Evolutionary conservation across 2,888 invertebrate genomes (phyloP).

Genomic region (Agrypnus murinus): DNA sequence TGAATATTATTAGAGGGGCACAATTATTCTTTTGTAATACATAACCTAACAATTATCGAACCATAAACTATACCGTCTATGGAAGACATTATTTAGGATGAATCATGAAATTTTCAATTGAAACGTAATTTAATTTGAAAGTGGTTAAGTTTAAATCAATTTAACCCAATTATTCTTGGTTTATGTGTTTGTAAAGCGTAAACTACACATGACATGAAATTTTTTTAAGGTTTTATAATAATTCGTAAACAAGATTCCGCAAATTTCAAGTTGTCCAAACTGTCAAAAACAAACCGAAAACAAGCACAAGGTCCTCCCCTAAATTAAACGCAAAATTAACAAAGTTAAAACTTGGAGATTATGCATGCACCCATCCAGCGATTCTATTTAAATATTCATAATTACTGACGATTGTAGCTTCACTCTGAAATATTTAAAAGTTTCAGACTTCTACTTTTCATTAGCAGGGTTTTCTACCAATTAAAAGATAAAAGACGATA

Average conservation of each 20-base stretch:
- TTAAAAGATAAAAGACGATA: too few relatives aligned
- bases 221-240: too few relatives aligned
- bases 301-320: slow-evolving; percentile 3
- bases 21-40: slow-evolving; percentile 45
- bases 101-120: slow-evolving; percentile 23
- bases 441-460: not conserved
- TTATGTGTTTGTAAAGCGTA: too few relatives aligned
- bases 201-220: too few relatives aligned
- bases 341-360: slow-evolving; percentile 19
- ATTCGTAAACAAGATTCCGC: slow-evolving; percentile 13
- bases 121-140: not conserved
- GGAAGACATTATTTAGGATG: slow-evolving; percentile 34
- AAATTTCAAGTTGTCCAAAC: slow-evolving; percentile 9
- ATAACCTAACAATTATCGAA: slow-evolving; percentile 7
- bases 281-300: slow-evolving; percentile 26
- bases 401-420: slow-evolving; percentile 27
- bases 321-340: slow-evolving; percentile 29
- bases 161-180: not conserved
- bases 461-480: too few relatives aligned
- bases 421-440: slow-evolving; percentile 11
- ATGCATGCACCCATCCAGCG: slow-evolving; percentile 27
- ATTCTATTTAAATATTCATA: slow-evolving; percentile 33
- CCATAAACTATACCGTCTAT: slow-evolving; percentile 16
- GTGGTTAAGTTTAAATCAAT: too few relatives aligned
- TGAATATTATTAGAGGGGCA: slow-evolving; percentile 34